Base-by-base conservation (phyloP, 2,888 invertebrate genomes). In the Craniophora ligustri region DNA sequence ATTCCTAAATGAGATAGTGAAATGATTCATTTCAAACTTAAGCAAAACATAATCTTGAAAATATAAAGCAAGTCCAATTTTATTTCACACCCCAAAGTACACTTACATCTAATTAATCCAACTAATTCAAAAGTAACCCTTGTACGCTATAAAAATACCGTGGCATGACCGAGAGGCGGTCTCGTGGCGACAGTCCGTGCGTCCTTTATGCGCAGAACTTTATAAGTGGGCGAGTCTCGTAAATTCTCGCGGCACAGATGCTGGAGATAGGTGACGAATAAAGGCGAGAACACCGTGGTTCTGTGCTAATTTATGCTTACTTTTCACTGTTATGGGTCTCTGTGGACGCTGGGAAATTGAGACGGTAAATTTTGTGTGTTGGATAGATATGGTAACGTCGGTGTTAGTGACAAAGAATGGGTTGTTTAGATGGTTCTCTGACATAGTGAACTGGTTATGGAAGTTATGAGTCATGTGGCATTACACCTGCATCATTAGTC, bases 211-310 rank as follows among this genome's bases (percentile, higher is more conserved):
- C 58, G 62, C 48, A 49, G 67, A 74, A 79, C 71, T 81, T 79
- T 76, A 73, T 71, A 72, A 75, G 77, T 72, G 75, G 75, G 69
- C 71, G 73, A 71, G 59, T 65, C 67, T 67, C 75, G 76, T 82
- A 82, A 81, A 79, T 84, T 78, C 70, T 34, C 50, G 54, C 48
- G 63, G 58, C 78, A 72, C 84, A 84, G 81, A 79, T 84, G 82
- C 53, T 68, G 48, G 36, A 73, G 81, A 84, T 84, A 79, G 80
- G 79, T 82, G 84, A 81, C 76, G 75, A 76, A 81, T 76, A 78
- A 73, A 67, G 62, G 60, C 56, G 57, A 63, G 60, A 44, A 66
- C 63, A 49, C 60, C 51, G 50, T 41, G 51, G 54, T 41, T 49
- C 38, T 42, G 46, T 39, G 51, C 53, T 71, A 73, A 73, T 73